phyloP scores from a whole-genome alignment of 92 coral and sea anemone genomes.

The Parazoanthus atlanticus region DNA sequence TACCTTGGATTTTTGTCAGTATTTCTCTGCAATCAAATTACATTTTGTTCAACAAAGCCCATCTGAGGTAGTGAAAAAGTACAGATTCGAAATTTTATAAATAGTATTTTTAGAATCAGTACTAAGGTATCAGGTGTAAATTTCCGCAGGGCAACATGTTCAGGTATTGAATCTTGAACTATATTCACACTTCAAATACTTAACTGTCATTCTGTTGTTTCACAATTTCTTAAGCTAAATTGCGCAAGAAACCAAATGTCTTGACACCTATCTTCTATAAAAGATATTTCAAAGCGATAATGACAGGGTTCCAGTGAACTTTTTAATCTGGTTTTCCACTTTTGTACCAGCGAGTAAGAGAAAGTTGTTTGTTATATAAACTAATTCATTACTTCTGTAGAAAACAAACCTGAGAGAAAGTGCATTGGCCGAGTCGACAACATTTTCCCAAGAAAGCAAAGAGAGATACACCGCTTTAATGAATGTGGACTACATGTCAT shows the following conservation, averaged over 20 bases:
- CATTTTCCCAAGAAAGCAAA: not conserved
- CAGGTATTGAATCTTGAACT: not conserved
- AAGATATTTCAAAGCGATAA: constrained; percentile 9
- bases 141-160: constrained; percentile 17
- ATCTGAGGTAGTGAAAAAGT: too few relatives aligned
- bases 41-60: too few relatives aligned
- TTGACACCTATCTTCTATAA: not conserved
- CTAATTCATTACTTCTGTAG: constrained; percentile 8
- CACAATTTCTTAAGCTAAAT: not conserved
- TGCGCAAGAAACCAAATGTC: constrained; percentile 1
- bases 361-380: not conserved
- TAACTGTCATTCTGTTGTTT: not conserved
- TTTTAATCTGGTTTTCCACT: not conserved
- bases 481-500: not conserved
- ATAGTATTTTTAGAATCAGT: constrained; percentile 14
- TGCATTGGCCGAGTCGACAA: too few relatives aligned
- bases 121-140: not conserved
- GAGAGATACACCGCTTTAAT: not conserved
- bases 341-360: constrained; percentile 5
- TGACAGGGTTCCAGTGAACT: not conserved
- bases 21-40: too few relatives aligned
- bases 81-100: too few relatives aligned
- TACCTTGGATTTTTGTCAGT: too few relatives aligned
- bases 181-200: not conserved
- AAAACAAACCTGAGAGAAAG: not conserved